A percentile compares a stretch with the other conserved stretches of the same genome.
Conservation (phyloP, 2,113 vertebrate genomes). For the Istiophorus platypterus region DNA sequence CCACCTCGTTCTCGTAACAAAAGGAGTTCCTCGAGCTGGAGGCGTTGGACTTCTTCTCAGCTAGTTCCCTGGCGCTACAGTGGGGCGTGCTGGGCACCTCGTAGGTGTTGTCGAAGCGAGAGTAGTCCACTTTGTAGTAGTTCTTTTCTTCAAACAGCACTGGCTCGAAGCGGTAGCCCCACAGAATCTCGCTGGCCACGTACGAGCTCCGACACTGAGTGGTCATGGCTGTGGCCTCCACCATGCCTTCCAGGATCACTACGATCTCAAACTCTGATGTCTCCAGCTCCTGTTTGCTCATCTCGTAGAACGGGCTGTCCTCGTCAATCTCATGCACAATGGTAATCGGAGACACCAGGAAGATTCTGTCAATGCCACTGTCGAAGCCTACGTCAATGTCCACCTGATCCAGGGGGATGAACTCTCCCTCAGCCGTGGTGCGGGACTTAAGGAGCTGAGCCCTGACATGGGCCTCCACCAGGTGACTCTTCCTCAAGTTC, state of each 20-base stretch:
- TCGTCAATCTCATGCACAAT: slow-evolving; percentile 97
- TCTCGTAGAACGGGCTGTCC: slow-evolving; percentile 94
- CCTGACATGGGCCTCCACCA: slow-evolving; percentile 95
- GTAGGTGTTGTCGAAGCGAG: slow-evolving; percentile 94
- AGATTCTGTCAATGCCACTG: slow-evolving; percentile 95
- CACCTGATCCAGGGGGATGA: slow-evolving; percentile 95
- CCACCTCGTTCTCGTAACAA: slow-evolving; percentile 98
- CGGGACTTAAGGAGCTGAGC: slow-evolving; percentile 96
- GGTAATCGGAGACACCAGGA: slow-evolving; percentile 95
- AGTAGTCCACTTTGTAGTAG: slow-evolving; percentile 98
- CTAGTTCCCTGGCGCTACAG: slow-evolving; percentile 95
- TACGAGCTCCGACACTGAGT: slow-evolving; percentile 99
- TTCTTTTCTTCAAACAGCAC: slow-evolving; percentile 97
- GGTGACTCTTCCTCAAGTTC: slow-evolving; percentile 95
- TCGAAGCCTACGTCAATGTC: slow-evolving; percentile 97
- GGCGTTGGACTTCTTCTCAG: slow-evolving; percentile 90
- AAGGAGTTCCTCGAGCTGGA: slow-evolving; percentile 92
- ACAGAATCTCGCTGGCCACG: slow-evolving; percentile 93
- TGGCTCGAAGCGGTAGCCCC: slow-evolving; percentile 97
- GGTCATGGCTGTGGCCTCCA: slow-evolving; percentile 97
- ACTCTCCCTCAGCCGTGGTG: slow-evolving; percentile 95
- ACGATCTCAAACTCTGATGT: slow-evolving; percentile 96
- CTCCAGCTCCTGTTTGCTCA: slow-evolving; percentile 94
- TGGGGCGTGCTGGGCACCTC: slow-evolving; percentile 95
- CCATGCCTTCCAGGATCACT: slow-evolving; percentile 97